These are phyloP conservation scores for Eretmocerus hayati DNA, from an alignment of 2,888 invertebrate genomes.

Conservation along the genomic window DNA sequence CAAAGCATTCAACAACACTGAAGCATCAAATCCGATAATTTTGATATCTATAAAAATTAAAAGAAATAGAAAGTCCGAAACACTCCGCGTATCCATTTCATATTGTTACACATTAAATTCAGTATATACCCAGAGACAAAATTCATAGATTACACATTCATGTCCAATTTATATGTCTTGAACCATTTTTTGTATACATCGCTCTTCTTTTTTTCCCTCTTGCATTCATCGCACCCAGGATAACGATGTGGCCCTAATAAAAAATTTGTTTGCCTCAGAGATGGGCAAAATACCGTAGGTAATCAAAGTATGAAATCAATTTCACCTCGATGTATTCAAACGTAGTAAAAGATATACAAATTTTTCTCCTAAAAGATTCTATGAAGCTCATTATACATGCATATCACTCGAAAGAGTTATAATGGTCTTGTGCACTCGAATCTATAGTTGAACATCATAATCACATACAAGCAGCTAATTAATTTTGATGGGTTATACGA, in stretches of 20 bases:
- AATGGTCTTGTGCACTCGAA: slow-evolving; percentile 20
- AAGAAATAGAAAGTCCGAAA: slow-evolving; percentile 34
- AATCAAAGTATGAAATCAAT: slow-evolving; percentile 12
- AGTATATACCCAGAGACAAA: slow-evolving; percentile 34
- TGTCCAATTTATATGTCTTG: slow-evolving; percentile 22
- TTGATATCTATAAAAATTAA: slow-evolving; percentile 17
- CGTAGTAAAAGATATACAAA: slow-evolving; percentile 12
- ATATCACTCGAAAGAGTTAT: slow-evolving; percentile 10
- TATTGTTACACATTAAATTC: slow-evolving; percentile 27
- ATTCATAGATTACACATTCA: slow-evolving; percentile 26
- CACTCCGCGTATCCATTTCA: slow-evolving; percentile 37
- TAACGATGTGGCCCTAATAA: slow-evolving; percentile 34
- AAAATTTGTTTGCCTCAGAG: slow-evolving; percentile 31
- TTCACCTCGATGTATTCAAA: slow-evolving; percentile 18
- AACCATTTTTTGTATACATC: slow-evolving; percentile 19
- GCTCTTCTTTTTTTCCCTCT: slow-evolving; percentile 25
- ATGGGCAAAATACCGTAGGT: slow-evolving; percentile 16
- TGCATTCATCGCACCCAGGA: slow-evolving; percentile 33
- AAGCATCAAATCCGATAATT: slow-evolving; percentile 22
- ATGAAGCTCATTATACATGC: slow-evolving; percentile 1
- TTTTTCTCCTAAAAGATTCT: slow-evolving; percentile 7
- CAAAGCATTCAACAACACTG: slow-evolving; percentile 22
- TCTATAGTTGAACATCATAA: too few species aligned
- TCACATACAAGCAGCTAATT: too few species aligned
- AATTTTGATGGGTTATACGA: too few species aligned